Evolutionary conservation across 2,888 invertebrate genomes (phyloP).

Genomic region (Conops quadrifasciatus): DNA sequence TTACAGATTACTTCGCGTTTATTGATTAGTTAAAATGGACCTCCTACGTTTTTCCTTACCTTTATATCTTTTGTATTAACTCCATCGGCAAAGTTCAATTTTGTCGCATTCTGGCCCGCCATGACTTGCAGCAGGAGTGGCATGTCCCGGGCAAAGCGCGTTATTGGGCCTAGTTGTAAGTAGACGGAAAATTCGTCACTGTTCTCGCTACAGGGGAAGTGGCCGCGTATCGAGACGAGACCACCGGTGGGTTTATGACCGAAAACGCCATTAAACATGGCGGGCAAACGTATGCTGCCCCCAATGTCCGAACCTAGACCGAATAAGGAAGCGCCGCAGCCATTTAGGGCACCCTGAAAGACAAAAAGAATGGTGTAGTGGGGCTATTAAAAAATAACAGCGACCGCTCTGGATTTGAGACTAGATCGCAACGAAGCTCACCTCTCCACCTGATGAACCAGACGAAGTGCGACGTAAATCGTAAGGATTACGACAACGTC

Average conservation of each 20-base stretch:
- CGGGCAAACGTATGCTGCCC: slow-evolving; percentile 87
- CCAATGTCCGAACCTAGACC: slow-evolving; percentile 87
- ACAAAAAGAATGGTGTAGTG: no score
- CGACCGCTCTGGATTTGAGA: slow-evolving; percentile 21
- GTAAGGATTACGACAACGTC: slow-evolving; percentile 86
- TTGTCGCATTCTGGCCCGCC: slow-evolving; percentile 66
- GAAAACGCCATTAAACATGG: slow-evolving; percentile 85
- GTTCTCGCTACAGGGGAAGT: slow-evolving; percentile 68
- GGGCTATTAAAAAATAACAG: slow-evolving; percentile 51
- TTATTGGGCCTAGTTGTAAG: slow-evolving; percentile 77
- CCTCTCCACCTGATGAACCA: slow-evolving; percentile 90
- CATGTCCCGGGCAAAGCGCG: slow-evolving; percentile 80
- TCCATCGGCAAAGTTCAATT: slow-evolving; percentile 65
- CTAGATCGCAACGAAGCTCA: slow-evolving; percentile 62
- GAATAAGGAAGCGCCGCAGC: slow-evolving; percentile 77
- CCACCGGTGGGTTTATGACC: slow-evolving; percentile 88
- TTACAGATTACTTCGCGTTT: no score
- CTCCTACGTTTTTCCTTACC: no score
- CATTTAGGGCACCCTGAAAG: slow-evolving; percentile 73
- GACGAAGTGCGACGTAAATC: slow-evolving; percentile 77
- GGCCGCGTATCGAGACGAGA: slow-evolving; percentile 69
- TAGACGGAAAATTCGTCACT: slow-evolving; percentile 67
- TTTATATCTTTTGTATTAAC: slow-evolving; percentile 67
- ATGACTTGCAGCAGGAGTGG: slow-evolving; percentile 73
- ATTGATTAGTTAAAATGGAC: no score